phyloP scores from a whole-genome alignment of 64 coral and sea anemone genomes.

The Dendronephthya gigantea region DNA sequence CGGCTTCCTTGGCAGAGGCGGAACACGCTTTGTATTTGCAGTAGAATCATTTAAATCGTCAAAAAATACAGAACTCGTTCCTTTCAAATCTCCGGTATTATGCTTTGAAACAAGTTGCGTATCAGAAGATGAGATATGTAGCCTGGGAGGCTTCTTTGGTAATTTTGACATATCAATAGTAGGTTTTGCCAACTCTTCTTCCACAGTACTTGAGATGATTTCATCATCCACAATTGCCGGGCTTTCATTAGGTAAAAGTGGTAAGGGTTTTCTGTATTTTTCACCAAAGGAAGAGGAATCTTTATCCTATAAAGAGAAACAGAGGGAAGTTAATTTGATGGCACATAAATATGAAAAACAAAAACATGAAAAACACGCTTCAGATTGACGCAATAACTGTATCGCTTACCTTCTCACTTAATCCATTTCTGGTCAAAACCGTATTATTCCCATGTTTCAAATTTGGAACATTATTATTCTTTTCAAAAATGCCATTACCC shows the following conservation, averaged over 20 bases:
- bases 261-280: not conserved
- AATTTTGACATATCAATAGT: not conserved
- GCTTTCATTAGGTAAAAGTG: not conserved
- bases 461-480: not conserved
- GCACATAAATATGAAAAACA: not conserved
- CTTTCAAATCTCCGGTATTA: not conserved
- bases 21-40: not conserved
- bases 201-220: not conserved
- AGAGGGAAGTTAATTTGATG: not conserved
- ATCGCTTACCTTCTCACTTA: not conserved
- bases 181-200: not conserved
- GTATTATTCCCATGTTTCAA: not conserved
- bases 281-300: not conserved
- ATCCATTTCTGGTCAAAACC: not conserved
- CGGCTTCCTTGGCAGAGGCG: not conserved
- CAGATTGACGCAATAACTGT: too few relatives aligned
- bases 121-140: not conserved
- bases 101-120: not conserved
- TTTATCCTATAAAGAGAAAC: not conserved
- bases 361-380: too few relatives aligned
- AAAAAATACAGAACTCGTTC: not conserved
- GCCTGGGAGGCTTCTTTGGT: not conserved
- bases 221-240: not conserved
- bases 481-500: not conserved
- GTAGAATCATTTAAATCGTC: too few relatives aligned